Conservation (phyloP, 2,888 invertebrate species). For the Slavum lentiscoides region DNA sequence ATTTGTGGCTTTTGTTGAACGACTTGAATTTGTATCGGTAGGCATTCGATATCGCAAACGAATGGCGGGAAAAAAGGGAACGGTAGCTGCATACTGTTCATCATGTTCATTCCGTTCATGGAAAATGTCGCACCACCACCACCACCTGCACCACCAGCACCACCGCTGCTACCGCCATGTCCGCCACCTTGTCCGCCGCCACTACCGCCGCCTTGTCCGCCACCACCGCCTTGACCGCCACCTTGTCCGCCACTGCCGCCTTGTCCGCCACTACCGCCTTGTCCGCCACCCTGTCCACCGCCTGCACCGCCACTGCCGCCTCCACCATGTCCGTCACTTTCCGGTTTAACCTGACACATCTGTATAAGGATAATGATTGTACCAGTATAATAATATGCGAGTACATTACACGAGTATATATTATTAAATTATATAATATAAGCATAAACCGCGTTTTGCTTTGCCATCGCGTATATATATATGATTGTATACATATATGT, state of each 20-base stretch:
- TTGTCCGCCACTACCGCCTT: background rate
- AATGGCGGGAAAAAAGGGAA: slow-evolving; percentile 43
- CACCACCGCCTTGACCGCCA: background rate
- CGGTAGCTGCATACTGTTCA: slow-evolving; percentile 27
- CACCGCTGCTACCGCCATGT: background rate
- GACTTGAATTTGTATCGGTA: slow-evolving; percentile 7
- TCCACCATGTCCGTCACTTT: background rate
- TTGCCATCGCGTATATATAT: too few species aligned
- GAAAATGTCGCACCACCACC: background rate
- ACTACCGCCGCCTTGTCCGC: background rate
- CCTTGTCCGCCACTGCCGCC: background rate
- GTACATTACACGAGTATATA: too few species aligned
- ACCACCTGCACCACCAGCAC: background rate
- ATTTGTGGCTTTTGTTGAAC: background rate
- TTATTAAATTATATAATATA: too few species aligned
- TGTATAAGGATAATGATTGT: background rate
- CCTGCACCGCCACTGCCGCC: background rate
- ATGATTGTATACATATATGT: too few species aligned
- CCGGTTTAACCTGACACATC: background rate
- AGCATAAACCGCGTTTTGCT: too few species aligned
- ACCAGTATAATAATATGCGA: too few species aligned
- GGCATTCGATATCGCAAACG: slow-evolving; percentile 21
- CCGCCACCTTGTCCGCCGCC: background rate
- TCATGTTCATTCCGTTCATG: background rate
- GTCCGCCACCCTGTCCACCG: background rate